Percentiles rank a stretch among this genome's conserved stretches.
Evolutionary conservation across 2,797 vertebrate species (phyloP).

Genomic region (Crossoptilon crossoptilon): DNA sequence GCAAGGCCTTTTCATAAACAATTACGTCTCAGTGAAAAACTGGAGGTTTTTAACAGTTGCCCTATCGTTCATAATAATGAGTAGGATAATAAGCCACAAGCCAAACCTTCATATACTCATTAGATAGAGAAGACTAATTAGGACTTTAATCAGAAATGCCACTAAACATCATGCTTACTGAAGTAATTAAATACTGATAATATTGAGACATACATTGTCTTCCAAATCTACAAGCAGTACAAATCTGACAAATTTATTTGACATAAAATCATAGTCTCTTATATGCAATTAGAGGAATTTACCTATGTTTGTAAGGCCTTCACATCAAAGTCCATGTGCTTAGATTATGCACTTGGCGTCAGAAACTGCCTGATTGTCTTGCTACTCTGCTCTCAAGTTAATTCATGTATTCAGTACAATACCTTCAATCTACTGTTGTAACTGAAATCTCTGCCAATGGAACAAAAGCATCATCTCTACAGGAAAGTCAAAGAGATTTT

Average conservation of each 20-base stretch:
- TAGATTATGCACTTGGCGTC: neutral
- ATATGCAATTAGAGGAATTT: neutral
- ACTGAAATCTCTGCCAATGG: neutral
- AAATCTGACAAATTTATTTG: neutral
- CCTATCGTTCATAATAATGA: conserved; percentile 77
- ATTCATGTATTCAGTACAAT: neutral
- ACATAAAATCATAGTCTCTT: neutral
- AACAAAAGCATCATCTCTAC: neutral
- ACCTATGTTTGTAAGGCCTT: neutral
- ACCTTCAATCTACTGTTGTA: neutral
- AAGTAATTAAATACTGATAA: conserved; percentile 43
- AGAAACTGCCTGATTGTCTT: neutral
- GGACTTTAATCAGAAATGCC: conserved; percentile 72
- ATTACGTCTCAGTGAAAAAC: conserved; percentile 73
- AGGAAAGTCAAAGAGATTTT: neutral
- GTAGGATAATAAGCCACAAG: conserved; percentile 71
- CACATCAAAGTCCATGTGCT: neutral
- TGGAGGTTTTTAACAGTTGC: conserved; percentile 59
- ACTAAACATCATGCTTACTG: conserved; percentile 53
- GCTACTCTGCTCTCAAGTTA: neutral
- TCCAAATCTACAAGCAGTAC: neutral
- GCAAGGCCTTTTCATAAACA: conserved; percentile 79
- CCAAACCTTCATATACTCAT: conserved; percentile 67
- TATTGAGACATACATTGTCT: neutral
- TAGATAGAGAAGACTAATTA: conserved; percentile 76